Evolutionary conservation across 2,113 vertebrate species (phyloP).

Genomic region (Sprattus sprattus): DNA sequence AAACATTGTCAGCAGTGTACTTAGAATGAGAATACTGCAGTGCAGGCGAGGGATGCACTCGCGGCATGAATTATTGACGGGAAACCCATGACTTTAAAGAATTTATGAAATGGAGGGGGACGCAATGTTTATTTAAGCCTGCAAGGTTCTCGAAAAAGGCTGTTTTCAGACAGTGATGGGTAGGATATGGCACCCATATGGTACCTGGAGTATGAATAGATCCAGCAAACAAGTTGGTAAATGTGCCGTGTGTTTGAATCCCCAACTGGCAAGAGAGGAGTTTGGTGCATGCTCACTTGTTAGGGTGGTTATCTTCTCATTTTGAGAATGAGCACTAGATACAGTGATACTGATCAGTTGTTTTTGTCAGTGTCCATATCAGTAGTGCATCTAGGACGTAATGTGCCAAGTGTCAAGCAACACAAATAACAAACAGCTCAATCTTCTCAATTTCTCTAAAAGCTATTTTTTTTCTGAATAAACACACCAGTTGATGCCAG

Average conservation of each 20-base stretch:
- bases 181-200: slow-evolving; percentile 20
- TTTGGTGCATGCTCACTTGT: background rate
- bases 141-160: slow-evolving; percentile 46
- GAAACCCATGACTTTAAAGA: slow-evolving; percentile 60
- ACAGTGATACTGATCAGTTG: background rate
- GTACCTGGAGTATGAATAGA: background rate
- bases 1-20: slow-evolving; percentile 20
- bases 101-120: slow-evolving; percentile 65
- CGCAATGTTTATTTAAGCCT: slow-evolving; percentile 65
- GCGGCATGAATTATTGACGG: slow-evolving; percentile 63
- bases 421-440: background rate
- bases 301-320: background rate
- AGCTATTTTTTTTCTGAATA: background rate
- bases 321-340: background rate
- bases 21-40: slow-evolving; percentile 60
- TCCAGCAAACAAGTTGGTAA: background rate
- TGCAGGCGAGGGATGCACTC: slow-evolving; percentile 55
- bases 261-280: background rate
- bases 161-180: slow-evolving; percentile 44
- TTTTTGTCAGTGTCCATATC: background rate
- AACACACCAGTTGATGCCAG: background rate
- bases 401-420: background rate
- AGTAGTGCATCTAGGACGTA: background rate
- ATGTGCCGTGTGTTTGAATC: background rate
- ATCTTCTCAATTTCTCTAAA: background rate